Evolutionary conservation across 2,113 vertebrate species (phyloP), one percentile per base, ranked within the genome.

Genomic region (Bufo gargarizans): DNA sequence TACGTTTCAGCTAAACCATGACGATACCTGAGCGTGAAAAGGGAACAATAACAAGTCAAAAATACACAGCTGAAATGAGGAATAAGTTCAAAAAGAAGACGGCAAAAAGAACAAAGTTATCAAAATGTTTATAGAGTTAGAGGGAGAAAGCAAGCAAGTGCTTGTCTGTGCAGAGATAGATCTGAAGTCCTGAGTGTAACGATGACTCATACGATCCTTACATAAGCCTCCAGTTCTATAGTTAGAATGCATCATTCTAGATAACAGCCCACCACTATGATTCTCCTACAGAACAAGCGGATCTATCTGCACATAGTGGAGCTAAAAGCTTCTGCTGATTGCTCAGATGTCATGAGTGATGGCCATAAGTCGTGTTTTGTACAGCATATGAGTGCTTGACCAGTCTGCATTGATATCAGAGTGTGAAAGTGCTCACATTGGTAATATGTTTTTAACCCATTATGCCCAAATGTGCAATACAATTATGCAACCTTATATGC

Each of bases 171-270:
- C 65, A 13, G 49, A 80, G 77, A 69, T 19, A 72, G 63, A 81
- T 87, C 86, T 88, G 55, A 82, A 88, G 67, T 88, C 86, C 55
- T 82, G 65, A 56, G 58, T 76, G 43, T 82, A 71, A 76, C 59
- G 67, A 88, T 88, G 86, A 88, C 79, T 88, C 86, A 88, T 79
- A 63, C 56, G 4, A 53, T 74, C 79, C 86, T 88, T 88, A 88
- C 79, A 88, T 88, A 88, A 88, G 86, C 86, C 13, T 22, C 65
- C 77, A 76, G 78, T 74, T 47, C 86, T 88, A 88, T 82, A 88
- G 86, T 88, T 88, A 88, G 86, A 88, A 82, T 5, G 78, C 86
- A 82, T 76, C 86, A 82, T 88, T 82, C 79, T 82, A 82, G 53
- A 82, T 88, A 88, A 61, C 78, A 82, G 80, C 78, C 61, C 86